Percentiles rank a stretch among this genome's conserved stretches.
Conservation (phyloP, 1,140 invertebrate genomes). For the Eufriesea mexicana region DNA sequence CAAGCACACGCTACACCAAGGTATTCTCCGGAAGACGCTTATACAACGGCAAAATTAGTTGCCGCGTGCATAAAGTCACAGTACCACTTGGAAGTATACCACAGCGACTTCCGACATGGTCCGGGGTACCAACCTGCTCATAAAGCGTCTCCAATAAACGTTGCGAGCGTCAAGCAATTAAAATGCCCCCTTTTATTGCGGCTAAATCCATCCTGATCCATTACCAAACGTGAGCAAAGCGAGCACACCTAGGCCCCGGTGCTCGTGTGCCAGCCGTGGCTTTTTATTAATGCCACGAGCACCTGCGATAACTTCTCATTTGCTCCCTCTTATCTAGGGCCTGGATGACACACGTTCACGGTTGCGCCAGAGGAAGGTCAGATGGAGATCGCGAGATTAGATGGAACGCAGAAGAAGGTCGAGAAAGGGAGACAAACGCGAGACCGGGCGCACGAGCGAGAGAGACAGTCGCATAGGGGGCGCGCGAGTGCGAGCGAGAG, state of each 20-base stretch:
- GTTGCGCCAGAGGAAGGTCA: slow-evolving; percentile 29
- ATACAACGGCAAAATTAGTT: no score
- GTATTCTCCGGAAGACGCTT: no score
- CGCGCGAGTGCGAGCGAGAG: background rate
- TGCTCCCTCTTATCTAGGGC: slow-evolving; percentile 41
- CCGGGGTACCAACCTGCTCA: background rate
- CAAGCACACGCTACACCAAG: no score
- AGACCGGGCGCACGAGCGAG: background rate
- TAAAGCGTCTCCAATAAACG: background rate
- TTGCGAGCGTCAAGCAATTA: background rate
- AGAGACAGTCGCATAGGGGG: background rate
- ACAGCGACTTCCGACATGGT: no score
- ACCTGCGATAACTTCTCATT: slow-evolving; percentile 51
- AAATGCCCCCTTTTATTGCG: background rate
- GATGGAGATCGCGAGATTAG: slow-evolving; percentile 50
- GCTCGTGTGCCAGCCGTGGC: background rate
- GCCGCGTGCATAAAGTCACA: no score
- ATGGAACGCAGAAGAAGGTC: slow-evolving; percentile 24
- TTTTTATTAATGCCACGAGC: slow-evolving; percentile 26
- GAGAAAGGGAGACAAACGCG: background rate
- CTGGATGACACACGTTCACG: slow-evolving; percentile 43
- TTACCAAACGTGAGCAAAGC: background rate
- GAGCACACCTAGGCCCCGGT: background rate
- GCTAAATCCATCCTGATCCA: slow-evolving; percentile 4
- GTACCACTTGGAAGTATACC: no score